A percentile compares a stretch with the other conserved stretches of the same genome.
Evolutionary conservation across 1,140 invertebrate genomes (phyloP).

Genomic region (Drosophila ambigua): DNA sequence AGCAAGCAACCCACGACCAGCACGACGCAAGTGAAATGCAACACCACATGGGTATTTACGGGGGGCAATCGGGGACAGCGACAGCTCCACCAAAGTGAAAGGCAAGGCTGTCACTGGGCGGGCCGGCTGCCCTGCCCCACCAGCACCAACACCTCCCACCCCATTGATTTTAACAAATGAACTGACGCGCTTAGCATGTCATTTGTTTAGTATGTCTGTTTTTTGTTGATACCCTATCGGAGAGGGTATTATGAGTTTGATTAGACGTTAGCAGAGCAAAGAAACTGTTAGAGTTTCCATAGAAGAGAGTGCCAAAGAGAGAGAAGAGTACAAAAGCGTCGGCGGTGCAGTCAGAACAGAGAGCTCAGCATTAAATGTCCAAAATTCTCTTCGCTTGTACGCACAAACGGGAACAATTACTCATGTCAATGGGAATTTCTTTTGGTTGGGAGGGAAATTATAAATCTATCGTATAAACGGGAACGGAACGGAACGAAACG

Average conservation of each 20-base stretch:
- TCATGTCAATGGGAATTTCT: conserved; percentile 22
- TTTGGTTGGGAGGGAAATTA: conserved; percentile 47
- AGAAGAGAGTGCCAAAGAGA: conserved; percentile 1
- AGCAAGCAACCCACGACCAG: conserved; percentile 31
- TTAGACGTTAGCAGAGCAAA: background rate
- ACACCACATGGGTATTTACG: conserved; percentile 63
- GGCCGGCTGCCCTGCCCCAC: conserved; percentile 1
- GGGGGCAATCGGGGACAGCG: conserved; percentile 44
- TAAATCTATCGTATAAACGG: conserved; percentile 46
- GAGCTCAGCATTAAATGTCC: conserved; percentile 9
- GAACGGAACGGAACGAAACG: conserved; percentile 10
- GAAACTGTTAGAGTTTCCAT: background rate
- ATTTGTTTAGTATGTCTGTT: conserved; percentile 54
- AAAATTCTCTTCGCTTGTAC: conserved; percentile 23
- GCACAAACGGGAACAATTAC: conserved; percentile 40
- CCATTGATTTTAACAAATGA: conserved; percentile 63
- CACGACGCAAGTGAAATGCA: conserved; percentile 69
- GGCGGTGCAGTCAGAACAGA: background rate
- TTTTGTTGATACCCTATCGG: conserved; percentile 2
- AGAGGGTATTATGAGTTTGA: background rate
- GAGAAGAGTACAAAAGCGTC: too few relatives aligned
- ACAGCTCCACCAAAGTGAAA: background rate
- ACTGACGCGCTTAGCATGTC: conserved; percentile 67
- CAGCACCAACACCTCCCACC: background rate
- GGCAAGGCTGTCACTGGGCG: conserved; percentile 11